phyloP scores from a whole-genome alignment of 1,140 invertebrate species.

The Papilio glaucus region DNA sequence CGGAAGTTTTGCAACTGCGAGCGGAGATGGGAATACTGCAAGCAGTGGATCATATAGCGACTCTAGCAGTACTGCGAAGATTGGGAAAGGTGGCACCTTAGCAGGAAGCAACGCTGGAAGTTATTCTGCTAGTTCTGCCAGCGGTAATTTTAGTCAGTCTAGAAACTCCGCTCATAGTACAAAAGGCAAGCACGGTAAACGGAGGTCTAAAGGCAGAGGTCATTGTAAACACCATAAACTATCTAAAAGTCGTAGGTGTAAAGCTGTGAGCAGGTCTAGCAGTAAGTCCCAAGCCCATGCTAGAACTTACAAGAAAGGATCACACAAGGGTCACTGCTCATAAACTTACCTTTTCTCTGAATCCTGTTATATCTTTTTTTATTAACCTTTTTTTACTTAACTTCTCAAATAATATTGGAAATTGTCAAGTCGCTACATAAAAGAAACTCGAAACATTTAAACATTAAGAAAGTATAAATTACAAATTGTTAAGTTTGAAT shows the following conservation, averaged over 20 bases:
- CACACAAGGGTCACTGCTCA: background rate
- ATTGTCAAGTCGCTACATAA: too few relatives aligned
- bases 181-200: background rate
- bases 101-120: constrained; percentile 14
- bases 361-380: too few relatives aligned
- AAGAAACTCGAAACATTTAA: too few relatives aligned
- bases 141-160: background rate
- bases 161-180: background rate
- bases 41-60: too few relatives aligned
- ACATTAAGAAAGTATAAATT: too few relatives aligned
- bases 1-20: too few relatives aligned
- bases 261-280: background rate
- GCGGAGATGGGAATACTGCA: too few relatives aligned
- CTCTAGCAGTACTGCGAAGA: too few relatives aligned
- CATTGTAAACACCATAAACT: background rate
- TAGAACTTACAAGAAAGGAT: background rate
- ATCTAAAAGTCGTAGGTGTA: background rate
- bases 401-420: too few relatives aligned
- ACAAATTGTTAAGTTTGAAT: too few relatives aligned
- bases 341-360: too few relatives aligned
- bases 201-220: background rate
- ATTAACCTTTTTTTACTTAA: too few relatives aligned
- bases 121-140: background rate
- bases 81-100: background rate
- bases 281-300: background rate